Evolutionary conservation across 2,888 invertebrate species (phyloP).

Genomic region (Agrypnus murinus): DNA sequence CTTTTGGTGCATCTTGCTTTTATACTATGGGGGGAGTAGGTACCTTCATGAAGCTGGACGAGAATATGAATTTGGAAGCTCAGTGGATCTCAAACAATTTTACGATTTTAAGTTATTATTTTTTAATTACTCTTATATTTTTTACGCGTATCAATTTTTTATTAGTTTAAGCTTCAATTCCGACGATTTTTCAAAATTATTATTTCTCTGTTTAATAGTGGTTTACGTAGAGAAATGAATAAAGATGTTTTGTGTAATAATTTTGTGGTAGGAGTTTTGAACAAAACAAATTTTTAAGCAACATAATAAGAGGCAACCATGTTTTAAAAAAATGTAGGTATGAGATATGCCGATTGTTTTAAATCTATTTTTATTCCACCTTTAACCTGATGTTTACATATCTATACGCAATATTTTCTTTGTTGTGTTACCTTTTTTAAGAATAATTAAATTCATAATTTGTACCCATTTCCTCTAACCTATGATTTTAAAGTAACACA

Average conservation of each 20-base stretch:
- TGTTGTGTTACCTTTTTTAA: conserved; percentile 32
- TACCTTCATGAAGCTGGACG: conserved; percentile 50
- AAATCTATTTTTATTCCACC: conserved; percentile 48
- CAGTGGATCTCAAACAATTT: conserved; percentile 45
- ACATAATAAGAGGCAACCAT: too few relatives aligned
- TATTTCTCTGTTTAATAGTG: too few relatives aligned
- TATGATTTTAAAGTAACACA: neutral
- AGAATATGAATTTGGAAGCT: conserved; percentile 46
- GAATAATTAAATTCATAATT: conserved; percentile 16
- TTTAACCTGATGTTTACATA: conserved; percentile 41
- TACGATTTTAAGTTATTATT: too few relatives aligned
- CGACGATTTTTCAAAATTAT: too few relatives aligned
- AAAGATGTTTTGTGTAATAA: too few relatives aligned
- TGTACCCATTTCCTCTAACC: too few relatives aligned
- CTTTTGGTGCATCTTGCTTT: conserved; percentile 53
- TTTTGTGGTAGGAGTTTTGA: too few relatives aligned
- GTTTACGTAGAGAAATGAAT: too few relatives aligned
- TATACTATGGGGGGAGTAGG: conserved; percentile 55
- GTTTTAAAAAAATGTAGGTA: conserved; percentile 27
- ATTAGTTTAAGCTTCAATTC: too few relatives aligned
- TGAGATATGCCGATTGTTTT: conserved; percentile 16
- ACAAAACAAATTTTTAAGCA: too few relatives aligned
- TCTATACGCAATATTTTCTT: conserved; percentile 46
- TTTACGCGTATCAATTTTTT: too few relatives aligned
- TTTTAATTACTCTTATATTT: too few relatives aligned